Evolutionary conservation across 2,888 invertebrate genomes (phyloP).

Genomic region (Agrotis ipsilon): DNA sequence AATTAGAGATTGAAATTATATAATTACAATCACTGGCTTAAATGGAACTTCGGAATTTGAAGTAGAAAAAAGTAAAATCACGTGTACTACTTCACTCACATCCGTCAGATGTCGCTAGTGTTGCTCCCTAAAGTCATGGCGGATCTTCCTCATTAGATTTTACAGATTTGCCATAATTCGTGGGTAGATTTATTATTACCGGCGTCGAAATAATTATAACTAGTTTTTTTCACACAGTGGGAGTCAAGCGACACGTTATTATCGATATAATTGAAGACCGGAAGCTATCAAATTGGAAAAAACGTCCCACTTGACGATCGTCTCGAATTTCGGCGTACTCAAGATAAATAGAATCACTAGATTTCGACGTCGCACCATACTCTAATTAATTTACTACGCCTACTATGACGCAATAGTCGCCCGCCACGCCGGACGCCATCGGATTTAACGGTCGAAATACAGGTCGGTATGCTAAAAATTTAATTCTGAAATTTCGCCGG

Average conservation of each 20-base stretch:
- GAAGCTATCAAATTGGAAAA: constrained; percentile 76
- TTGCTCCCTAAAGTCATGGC: constrained; percentile 88
- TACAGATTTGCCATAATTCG: constrained; percentile 86
- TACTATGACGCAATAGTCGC: constrained; percentile 86
- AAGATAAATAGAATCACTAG: constrained; percentile 81
- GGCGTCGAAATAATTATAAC: constrained; percentile 83
- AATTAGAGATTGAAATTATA: constrained; percentile 5
- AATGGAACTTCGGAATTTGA: constrained; percentile 83
- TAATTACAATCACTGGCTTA: constrained; percentile 74
- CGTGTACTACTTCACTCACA: constrained; percentile 81
- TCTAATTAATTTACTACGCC: constrained; percentile 79
- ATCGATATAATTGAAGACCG: constrained; percentile 73
- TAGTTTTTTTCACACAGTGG: constrained; percentile 80
- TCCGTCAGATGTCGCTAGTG: constrained; percentile 88
- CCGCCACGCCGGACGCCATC: constrained; percentile 73
- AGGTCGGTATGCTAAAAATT: constrained; percentile 78
- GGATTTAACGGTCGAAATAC: constrained; percentile 76
- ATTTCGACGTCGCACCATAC: constrained; percentile 80
- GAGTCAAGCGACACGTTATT: constrained; percentile 79
- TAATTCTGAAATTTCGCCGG: constrained; percentile 60
- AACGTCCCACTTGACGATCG: constrained; percentile 81
- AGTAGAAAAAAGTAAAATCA: constrained; percentile 83
- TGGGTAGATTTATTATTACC: constrained; percentile 88
- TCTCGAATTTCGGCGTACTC: constrained; percentile 86
- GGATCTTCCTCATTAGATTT: constrained; percentile 87